A percentile compares a stretch with the other conserved stretches of the same genome.
Conservation (phyloP, 2,113 vertebrate species). For the Erythrolamprus reginae region DNA sequence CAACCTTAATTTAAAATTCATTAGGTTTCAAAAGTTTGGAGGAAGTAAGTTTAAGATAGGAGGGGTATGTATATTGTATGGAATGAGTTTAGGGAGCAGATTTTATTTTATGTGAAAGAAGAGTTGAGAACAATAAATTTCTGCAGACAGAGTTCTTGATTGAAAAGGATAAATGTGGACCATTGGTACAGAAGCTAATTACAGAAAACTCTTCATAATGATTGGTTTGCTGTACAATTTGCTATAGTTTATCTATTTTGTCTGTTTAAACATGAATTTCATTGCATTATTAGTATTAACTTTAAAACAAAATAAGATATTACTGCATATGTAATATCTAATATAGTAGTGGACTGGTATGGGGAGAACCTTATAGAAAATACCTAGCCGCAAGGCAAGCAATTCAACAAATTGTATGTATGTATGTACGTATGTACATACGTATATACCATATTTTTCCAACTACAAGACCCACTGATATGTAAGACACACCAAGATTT, state of each 20-base stretch:
- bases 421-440: background rate
- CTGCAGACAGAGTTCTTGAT: background rate
- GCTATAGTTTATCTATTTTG: background rate
- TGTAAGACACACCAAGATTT: too few species aligned
- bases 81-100: background rate
- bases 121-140: background rate
- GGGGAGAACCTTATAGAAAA: background rate
- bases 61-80: background rate
- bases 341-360: background rate
- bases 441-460: background rate
- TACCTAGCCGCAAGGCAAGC: background rate
- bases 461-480: too few species aligned
- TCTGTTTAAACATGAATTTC: background rate
- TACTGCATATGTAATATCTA: background rate
- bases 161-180: background rate
- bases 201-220: background rate
- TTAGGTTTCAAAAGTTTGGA: background rate
- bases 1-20: background rate
- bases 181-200: background rate
- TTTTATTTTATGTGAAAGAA: background rate
- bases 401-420: background rate
- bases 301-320: background rate
- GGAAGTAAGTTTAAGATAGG: background rate
- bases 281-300: background rate
- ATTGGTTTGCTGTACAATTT: background rate